These are phyloP conservation scores for Cantharis nigra DNA, from an alignment of 2,888 invertebrate species.

Conservation along the genomic window DNA sequence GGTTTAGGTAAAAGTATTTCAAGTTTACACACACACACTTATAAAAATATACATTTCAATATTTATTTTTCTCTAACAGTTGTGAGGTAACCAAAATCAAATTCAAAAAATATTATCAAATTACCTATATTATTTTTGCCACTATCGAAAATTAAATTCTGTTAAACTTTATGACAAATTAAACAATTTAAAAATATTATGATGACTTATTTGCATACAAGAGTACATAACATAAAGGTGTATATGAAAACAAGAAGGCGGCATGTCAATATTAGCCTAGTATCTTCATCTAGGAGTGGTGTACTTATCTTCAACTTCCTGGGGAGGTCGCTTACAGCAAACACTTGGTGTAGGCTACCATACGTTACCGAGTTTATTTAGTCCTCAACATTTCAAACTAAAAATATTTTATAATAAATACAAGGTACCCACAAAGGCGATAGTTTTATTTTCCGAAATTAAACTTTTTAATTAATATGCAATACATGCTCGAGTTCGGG, in stretches of 20 bases:
- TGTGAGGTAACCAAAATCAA: not conserved
- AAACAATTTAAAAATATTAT: conserved; percentile 26
- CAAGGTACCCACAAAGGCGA: not conserved
- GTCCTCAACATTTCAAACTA: not conserved
- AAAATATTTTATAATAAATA: not conserved
- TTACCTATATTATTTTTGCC: not conserved
- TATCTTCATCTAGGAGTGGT: conserved; percentile 40
- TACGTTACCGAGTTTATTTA: conserved; percentile 29
- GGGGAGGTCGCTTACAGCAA: conserved; percentile 48
- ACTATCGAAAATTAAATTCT: not conserved
- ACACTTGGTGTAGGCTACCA: conserved; percentile 45
- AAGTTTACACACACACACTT: conserved; percentile 24
- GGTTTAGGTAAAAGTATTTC: conserved; percentile 29
- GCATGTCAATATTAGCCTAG: conserved; percentile 38
- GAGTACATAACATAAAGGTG: conserved; percentile 26
- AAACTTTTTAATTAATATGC: not conserved
- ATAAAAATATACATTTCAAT: conserved; percentile 33
- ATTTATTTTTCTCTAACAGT: conserved; percentile 5
- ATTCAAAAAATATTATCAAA: not conserved
- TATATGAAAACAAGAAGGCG: conserved; percentile 33
- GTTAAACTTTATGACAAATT: conserved; percentile 2
- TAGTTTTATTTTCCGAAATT: not conserved
- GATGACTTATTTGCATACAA: conserved; percentile 29
- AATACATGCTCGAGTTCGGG: not conserved
- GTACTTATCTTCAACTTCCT: conserved; percentile 39